Evolutionary conservation across 1,140 invertebrate species (phyloP), one percentile per base, ranked within the genome.

Genomic region (Hesperophylax magnus): DNA sequence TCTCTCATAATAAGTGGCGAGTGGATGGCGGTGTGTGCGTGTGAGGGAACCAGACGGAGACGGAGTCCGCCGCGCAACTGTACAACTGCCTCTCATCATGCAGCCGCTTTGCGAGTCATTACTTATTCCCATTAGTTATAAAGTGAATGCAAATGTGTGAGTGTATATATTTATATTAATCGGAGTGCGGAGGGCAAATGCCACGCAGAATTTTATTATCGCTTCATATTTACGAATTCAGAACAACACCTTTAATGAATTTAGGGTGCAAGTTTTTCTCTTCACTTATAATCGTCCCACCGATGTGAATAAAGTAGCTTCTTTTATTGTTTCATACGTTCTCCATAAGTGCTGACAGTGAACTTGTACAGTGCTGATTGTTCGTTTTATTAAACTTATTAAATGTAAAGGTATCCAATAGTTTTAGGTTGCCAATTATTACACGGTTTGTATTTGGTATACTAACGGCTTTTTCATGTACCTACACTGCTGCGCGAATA

Each of bases 1-100:
- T 81, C 79, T 83, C 52, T 83, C 82, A 65, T 83, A 83, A 83
- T 83, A 78, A 80, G 60, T 75, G 18, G 54, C 11, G 71, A 74
- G 71, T 54, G 47, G 63, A 54, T 74, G 71, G 71, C 31, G 14
- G 24, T 7, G 17, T 20, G 60, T 24, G 20, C 2, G 60, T 11
- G 9, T 1, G 56, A 58, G 20, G n/a, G 2, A 18, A 22, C n/a
- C 14, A 24, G 20, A 17, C n/a, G 31, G 7, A 47, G 27, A 8
- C 15, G 61, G 14, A 6, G 15, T 9, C 39, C 24, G 9, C 67
- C 67, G 63, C 56, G 39, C 54, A 53, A 31, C n/a, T n/a, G 47
- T 39, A 61, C 34, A 74, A 18, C 74, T 22, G 72, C 47, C 78
- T 71, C 27, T 76, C 53, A 17, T 69, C 67, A 34, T 52, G 69